Conservation (phyloP, 2,797 vertebrate species). For the Selene dorsalis region DNA sequence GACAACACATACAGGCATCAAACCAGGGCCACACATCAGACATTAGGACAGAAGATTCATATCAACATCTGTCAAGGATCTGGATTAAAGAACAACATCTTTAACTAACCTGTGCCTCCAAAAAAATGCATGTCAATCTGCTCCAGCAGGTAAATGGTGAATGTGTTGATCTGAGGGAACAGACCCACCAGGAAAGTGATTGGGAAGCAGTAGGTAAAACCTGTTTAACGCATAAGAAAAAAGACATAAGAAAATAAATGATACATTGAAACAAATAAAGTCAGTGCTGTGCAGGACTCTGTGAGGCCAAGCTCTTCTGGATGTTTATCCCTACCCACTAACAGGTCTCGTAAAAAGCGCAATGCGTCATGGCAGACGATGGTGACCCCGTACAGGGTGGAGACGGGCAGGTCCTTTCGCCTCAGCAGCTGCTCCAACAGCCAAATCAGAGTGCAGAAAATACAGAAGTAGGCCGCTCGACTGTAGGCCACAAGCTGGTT, state of each 20-base stretch:
- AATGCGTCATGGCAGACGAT: conserved; percentile 89
- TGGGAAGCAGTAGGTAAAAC: conserved; percentile 95
- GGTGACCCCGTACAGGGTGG: conserved; percentile 90
- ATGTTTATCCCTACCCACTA: conserved; percentile 87
- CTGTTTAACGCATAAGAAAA: conserved; percentile 78
- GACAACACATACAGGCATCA: not conserved
- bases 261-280: not conserved
- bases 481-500: conserved; percentile 98
- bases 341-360: conserved; percentile 86
- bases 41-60: not conserved
- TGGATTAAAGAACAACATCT: not conserved
- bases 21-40: not conserved
- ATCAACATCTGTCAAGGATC: not conserved
- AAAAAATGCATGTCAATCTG: conserved; percentile 96
- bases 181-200: conserved; percentile 95
- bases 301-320: not conserved
- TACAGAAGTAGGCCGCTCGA: conserved; percentile 95
- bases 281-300: not conserved
- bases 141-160: conserved; percentile 94
- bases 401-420: conserved; percentile 86
- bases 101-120: conserved; percentile 91
- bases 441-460: conserved; percentile 96
- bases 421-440: conserved; percentile 91
- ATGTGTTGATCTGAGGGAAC: conserved; percentile 98
- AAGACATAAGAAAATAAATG: not conserved